Base-by-base conservation (phyloP, 30 jellyfish, hydroid and myxozoan species). In the Chironex yamaguchii region DNA sequence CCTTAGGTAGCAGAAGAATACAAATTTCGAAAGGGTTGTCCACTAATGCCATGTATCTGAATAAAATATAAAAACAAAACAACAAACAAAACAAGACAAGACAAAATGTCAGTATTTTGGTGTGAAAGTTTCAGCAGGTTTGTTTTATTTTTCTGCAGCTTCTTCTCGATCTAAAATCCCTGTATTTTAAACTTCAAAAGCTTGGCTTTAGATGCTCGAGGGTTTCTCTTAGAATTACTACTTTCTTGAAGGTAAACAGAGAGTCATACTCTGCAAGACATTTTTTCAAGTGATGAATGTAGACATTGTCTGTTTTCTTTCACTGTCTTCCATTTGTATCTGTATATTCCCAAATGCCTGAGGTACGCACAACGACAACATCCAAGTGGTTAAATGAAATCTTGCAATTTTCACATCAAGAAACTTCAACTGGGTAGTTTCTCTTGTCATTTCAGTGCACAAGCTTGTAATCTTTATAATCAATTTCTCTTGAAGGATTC, bases 371-470 rank as follows among this genome's bases (percentile, higher is more conserved):
- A 74, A 68, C 89, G 36, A 85, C 84, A 34, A 30, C 26, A 50
- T 85, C 85, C 22, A 75, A 20, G 23, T 62, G 28, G 25, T 66
- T 74, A 36, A 85, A 73, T 1, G 75, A 17, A 12, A 24, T 26
- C 72, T 36, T 58, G 86, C 92, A 85, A 21, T 36, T 63, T 74
- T 74, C 76, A 54, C 95, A 85, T 33, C 91, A 58, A 32, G 49
- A 22, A 3, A 85, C 95, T 12, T 31, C 20, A 26, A 11, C 64
- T 85, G 95, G 95, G 78, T 65, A 85, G 33, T 68, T 81, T 29
- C 34, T 53, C 17, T 12, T 17, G 64, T 78, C 90, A n/a, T 26
- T 9, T 23, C 90, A 27, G 68, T 52, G 90, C 42, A 53, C 90
- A 12, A 53, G 76, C 76, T 51, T 58, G 84, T 22, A 78, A 12